Evolutionary conservation across 2,113 vertebrate species (phyloP).

Genomic region (Globicephala melas): DNA sequence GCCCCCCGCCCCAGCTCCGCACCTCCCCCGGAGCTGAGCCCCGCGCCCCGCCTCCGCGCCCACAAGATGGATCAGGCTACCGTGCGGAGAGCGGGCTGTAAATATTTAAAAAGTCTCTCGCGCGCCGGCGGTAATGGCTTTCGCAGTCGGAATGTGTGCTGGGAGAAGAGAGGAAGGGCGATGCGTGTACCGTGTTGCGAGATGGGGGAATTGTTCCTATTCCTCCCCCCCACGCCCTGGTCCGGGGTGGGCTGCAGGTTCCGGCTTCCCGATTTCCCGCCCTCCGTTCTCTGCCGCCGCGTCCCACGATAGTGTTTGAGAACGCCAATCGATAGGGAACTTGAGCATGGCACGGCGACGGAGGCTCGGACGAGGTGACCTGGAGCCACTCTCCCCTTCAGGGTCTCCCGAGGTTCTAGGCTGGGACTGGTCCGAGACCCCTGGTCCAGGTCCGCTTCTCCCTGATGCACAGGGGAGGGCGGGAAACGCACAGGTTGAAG

Average conservation of each 20-base stretch:
- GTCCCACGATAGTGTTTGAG: conserved; percentile 31
- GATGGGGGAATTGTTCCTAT: conserved; percentile 25
- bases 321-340: conserved; percentile 55
- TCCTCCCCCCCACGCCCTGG: background rate
- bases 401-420: conserved; percentile 19
- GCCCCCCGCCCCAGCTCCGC: background rate
- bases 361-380: conserved; percentile 47
- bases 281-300: background rate
- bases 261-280: conserved; percentile 64
- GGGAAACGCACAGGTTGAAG: background rate
- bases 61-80: conserved; percentile 77
- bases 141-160: conserved; percentile 72
- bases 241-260: conserved; percentile 7
- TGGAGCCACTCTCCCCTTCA: background rate
- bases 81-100: conserved; percentile 76
- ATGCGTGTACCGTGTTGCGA: conserved; percentile 43
- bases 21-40: conserved; percentile 47
- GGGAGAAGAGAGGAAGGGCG: conserved; percentile 63
- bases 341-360: conserved; percentile 22
- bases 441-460: background rate
- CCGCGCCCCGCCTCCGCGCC: conserved; percentile 53
- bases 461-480: background rate
- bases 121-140: conserved; percentile 75
- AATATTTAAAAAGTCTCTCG: conserved; percentile 79
- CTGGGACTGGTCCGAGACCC: background rate